Evolutionary conservation across 2,797 vertebrate genomes (phyloP).

Genomic region (Etheostoma nigrum): DNA sequence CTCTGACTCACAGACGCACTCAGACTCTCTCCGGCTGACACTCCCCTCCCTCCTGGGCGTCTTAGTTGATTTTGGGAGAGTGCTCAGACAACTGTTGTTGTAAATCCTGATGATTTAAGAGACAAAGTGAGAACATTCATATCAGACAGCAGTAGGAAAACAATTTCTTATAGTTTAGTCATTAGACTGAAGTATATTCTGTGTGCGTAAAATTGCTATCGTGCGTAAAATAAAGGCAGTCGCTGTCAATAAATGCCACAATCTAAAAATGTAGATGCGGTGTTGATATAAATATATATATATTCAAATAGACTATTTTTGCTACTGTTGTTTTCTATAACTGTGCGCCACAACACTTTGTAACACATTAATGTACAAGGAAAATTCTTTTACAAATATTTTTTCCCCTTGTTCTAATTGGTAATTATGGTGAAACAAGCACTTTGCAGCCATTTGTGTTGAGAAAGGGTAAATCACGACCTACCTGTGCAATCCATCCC

Average conservation of each 20-base stretch:
- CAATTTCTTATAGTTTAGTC: constrained; percentile 1
- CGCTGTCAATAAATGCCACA: neutral
- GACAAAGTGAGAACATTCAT: constrained; percentile 38
- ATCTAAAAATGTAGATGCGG: constrained; percentile 1
- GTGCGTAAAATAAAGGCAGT: constrained; percentile 58
- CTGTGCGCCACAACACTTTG: constrained; percentile 27
- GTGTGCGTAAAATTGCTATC: constrained; percentile 63
- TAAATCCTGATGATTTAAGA: constrained; percentile 76
- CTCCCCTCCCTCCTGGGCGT: constrained; percentile 80
- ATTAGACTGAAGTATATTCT: constrained; percentile 11
- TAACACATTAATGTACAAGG: neutral
- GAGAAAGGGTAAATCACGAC: constrained; percentile 42
- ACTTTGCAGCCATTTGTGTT: constrained; percentile 28
- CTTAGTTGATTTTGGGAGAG: constrained; percentile 78
- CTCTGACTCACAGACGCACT: constrained; percentile 75
- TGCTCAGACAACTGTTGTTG: constrained; percentile 75
- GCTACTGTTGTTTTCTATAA: neutral
- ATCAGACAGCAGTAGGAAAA: constrained; percentile 16
- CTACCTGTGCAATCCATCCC: constrained; percentile 92
- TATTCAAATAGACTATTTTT: constrained; percentile 13
- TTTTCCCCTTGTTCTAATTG: neutral
- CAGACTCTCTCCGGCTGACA: constrained; percentile 67
- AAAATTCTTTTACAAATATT: neutral
- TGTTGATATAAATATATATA: neutral
- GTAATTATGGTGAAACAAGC: neutral